Conservation (phyloP, 1,140 invertebrate genomes). For the Galendromus occidentalis region DNA sequence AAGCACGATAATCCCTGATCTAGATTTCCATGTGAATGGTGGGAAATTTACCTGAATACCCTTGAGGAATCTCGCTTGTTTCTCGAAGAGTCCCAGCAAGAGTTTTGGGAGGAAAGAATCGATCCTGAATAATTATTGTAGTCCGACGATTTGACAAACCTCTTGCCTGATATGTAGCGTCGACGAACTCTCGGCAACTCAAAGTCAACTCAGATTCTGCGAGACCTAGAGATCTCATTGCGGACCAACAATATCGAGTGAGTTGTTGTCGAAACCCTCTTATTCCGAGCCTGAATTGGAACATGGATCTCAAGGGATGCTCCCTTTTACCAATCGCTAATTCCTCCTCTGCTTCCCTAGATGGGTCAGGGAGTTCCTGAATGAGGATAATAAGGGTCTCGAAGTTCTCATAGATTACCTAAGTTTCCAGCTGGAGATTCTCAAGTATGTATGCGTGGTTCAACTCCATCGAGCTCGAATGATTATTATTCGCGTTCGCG, state of each 20-base stretch:
- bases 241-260: constrained; percentile 97
- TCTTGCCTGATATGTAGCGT: constrained; percentile 55
- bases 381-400: constrained; percentile 81
- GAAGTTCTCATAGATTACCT: constrained; percentile 93
- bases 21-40: too few species aligned
- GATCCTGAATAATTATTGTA: too few species aligned
- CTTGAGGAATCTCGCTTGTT: too few species aligned
- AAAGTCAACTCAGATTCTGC: constrained; percentile 88
- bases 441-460: constrained; percentile 34
- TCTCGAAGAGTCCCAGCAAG: too few species aligned
- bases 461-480: background rate
- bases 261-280: too few species aligned
- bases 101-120: too few species aligned
- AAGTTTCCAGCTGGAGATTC: constrained; percentile 74
- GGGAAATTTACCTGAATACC: too few species aligned
- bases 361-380: constrained; percentile 94
- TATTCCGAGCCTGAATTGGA: too few species aligned
- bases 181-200: constrained; percentile 89
- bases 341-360: constrained; percentile 41
- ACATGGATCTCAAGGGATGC: background rate
- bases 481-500: background rate
- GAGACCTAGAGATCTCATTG: constrained; percentile 93
- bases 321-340: constrained; percentile 8
- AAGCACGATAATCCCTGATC: too few species aligned
- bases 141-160: too few species aligned